Conservation (phyloP, 2,113 vertebrate species). For the Pandion haliaetus region DNA sequence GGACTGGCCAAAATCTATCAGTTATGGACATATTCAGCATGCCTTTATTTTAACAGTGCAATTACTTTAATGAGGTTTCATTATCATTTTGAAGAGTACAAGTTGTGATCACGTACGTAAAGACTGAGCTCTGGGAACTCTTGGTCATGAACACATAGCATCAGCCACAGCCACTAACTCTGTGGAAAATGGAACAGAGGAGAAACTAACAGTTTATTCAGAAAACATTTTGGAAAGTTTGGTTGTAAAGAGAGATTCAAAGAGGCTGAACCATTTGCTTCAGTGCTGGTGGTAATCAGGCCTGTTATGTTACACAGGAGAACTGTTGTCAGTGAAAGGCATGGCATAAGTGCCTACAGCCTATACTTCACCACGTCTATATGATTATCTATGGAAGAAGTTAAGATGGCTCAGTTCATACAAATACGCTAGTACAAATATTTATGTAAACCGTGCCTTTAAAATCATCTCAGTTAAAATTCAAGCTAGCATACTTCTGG, state of each 20-base stretch:
- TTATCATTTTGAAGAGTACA: not conserved
- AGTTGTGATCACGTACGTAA: fast-evolving
- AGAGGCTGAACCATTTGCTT: not conserved
- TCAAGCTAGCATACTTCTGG: not conserved
- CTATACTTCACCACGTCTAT: not conserved
- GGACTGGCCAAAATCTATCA: not conserved
- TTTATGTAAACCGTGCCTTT: not conserved
- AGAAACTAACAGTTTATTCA: not conserved
- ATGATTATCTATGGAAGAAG: not conserved
- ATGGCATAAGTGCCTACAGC: not conserved
- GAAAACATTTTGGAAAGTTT: not conserved
- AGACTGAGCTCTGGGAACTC: not conserved
- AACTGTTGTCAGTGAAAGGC: not conserved
- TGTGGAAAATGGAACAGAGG: not conserved
- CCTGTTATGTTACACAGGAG: not conserved
- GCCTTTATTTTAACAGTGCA: not conserved
- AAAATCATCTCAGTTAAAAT: not conserved
- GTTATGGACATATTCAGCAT: fast-evolving
- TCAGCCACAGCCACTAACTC: not conserved
- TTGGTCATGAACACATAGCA: not conserved
- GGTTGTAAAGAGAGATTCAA: not conserved
- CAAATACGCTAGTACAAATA: not conserved
- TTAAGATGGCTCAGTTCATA: not conserved
- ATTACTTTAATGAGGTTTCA: not conserved
- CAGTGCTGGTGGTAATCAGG: not conserved